Percentiles rank a stretch among this genome's conserved stretches.
Conservation (phyloP, 2,888 invertebrate genomes). For the Epinotia ramella region DNA sequence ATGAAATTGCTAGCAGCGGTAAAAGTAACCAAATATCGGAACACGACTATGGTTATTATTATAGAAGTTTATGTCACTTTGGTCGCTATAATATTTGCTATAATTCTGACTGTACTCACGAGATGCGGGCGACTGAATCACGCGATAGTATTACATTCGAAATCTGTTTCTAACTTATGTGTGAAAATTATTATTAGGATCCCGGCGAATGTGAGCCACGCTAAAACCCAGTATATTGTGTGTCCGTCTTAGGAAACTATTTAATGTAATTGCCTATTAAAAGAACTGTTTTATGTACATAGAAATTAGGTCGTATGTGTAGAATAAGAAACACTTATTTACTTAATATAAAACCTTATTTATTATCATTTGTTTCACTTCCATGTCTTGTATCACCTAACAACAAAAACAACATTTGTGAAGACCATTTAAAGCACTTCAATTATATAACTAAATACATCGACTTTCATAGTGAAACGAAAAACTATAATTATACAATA, state of each 20-base stretch:
- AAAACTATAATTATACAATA: constrained; percentile 17
- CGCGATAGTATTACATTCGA: constrained; percentile 14
- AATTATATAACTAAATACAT: constrained; percentile 13
- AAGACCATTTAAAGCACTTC: constrained; percentile 51
- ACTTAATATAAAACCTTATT: constrained; percentile 78
- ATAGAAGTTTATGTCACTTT: too few relatives aligned
- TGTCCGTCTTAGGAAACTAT: constrained; percentile 43
- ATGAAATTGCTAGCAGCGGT: too few relatives aligned
- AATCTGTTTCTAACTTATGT: too few relatives aligned
- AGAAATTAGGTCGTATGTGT: constrained; percentile 62
- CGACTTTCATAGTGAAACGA: constrained; percentile 9
- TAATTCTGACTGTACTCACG: not conserved
- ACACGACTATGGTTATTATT: too few relatives aligned
- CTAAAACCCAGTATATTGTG: constrained; percentile 30
- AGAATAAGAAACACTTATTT: constrained; percentile 70
- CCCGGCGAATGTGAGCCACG: constrained; percentile 14
- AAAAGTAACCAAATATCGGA: too few relatives aligned
- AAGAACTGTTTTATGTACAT: constrained; percentile 68
- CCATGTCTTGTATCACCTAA: constrained; percentile 44
- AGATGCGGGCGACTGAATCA: not conserved
- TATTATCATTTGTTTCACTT: constrained; percentile 64
- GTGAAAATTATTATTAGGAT: constrained; percentile 21
- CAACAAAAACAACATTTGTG: constrained; percentile 52
- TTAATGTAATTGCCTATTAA: constrained; percentile 46
- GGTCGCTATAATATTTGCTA: too few relatives aligned